phyloP scores from a whole-genome alignment of 1,140 invertebrate species.

The Ylistrum balloti region DNA sequence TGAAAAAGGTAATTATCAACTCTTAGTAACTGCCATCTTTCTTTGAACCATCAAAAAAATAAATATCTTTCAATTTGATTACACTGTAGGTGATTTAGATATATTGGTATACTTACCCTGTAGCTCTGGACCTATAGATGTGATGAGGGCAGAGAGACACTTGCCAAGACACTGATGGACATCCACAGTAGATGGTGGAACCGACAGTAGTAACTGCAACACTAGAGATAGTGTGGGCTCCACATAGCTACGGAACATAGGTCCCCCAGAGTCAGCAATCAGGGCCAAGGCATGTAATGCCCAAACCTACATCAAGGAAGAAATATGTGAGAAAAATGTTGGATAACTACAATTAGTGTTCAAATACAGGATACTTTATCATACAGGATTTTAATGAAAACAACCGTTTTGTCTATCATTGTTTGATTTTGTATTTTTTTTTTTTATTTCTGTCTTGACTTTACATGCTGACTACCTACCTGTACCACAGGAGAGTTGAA shows the following conservation, averaged over 20 bases:
- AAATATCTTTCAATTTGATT: too few relatives aligned
- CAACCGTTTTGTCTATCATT: too few relatives aligned
- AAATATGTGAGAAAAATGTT: background rate
- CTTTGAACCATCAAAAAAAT: too few relatives aligned
- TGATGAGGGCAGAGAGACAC: slow-evolving; percentile 95
- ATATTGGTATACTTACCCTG: slow-evolving; percentile 90
- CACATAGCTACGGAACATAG: slow-evolving; percentile 98
- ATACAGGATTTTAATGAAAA: background rate
- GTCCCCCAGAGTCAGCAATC: slow-evolving; percentile 98
- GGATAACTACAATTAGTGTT: background rate
- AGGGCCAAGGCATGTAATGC: slow-evolving; percentile 96
- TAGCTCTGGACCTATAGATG: slow-evolving; percentile 98
- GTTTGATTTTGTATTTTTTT: too few relatives aligned
- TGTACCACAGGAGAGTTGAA: slow-evolving; percentile 94
- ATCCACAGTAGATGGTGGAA: slow-evolving; percentile 94
- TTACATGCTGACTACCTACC: slow-evolving; percentile 82
- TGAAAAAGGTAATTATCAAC: too few relatives aligned
- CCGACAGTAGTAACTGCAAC: slow-evolving; percentile 93
- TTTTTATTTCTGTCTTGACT: too few relatives aligned
- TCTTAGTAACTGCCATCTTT: too few relatives aligned
- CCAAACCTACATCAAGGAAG: slow-evolving; percentile 91
- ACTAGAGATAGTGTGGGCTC: slow-evolving; percentile 95
- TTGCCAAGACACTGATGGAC: slow-evolving; percentile 97
- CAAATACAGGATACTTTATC: background rate
- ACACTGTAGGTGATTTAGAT: too few relatives aligned